Evolutionary conservation across 2,113 vertebrate genomes (phyloP).

Genomic region (Accipiter virgatus): DNA sequence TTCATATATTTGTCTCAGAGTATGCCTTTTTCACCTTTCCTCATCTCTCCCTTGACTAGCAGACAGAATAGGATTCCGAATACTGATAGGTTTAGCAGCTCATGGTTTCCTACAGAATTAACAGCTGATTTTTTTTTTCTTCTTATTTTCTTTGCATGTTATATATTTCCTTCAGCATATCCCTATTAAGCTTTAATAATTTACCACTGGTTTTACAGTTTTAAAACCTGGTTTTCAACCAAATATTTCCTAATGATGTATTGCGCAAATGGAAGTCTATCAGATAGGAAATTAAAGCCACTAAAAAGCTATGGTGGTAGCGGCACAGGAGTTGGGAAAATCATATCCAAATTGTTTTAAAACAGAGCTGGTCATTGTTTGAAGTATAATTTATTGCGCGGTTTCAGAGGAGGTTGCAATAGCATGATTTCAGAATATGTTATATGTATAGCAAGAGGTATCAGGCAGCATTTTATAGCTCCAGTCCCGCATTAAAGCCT

Average conservation of each 20-base stretch:
- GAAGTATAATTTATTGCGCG: not conserved
- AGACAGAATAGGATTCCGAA: not conserved
- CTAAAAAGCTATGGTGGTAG: not conserved
- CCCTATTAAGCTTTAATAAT: not conserved
- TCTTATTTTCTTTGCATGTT: not conserved
- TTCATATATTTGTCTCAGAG: not conserved
- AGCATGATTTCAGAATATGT: not conserved
- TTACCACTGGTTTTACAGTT: not conserved
- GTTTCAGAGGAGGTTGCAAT: not conserved
- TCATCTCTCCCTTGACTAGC: not conserved
- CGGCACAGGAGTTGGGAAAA: not conserved
- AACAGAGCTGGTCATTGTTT: not conserved
- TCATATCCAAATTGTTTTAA: not conserved
- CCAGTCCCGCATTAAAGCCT: not conserved
- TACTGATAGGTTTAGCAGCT: not conserved
- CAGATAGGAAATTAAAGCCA: not conserved
- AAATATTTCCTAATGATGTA: not conserved
- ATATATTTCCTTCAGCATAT: not conserved
- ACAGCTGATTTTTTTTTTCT: not conserved
- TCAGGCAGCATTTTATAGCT: not conserved
- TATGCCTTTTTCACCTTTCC: not conserved
- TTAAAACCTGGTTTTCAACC: not conserved
- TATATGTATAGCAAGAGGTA: not conserved
- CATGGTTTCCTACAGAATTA: not conserved
- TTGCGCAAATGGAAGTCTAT: not conserved